phyloP scores from a whole-genome alignment of 1,140 invertebrate genomes.

The Listronotus oregonensis region DNA sequence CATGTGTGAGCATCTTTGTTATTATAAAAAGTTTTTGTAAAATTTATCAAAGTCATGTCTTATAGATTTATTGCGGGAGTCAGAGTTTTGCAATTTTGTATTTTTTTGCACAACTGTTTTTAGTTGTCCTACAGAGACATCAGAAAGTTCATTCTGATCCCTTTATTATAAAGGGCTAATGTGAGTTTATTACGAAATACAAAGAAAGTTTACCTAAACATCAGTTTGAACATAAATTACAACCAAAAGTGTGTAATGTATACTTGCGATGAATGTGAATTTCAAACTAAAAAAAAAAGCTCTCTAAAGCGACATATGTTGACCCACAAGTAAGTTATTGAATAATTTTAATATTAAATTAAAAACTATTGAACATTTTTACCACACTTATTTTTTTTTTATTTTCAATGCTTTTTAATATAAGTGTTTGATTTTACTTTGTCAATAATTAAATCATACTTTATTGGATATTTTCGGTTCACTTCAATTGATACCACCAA shows the following conservation, averaged over 20 bases:
- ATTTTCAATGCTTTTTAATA: not conserved
- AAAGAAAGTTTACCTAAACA: conserved; percentile 10
- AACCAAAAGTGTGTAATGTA: conserved; percentile 3
- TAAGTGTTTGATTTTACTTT: not conserved
- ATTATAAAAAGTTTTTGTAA: no score
- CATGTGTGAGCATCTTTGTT: no score
- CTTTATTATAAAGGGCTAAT: conserved; percentile 3
- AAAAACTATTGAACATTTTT: no score
- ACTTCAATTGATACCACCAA: no score
- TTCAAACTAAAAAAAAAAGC: conserved; percentile 8
- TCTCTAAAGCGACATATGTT: conserved; percentile 9
- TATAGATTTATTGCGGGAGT: no score
- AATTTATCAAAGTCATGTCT: no score
- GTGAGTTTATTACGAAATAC: conserved; percentile 14
- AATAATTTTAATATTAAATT: no score
- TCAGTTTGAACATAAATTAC: conserved; percentile 2
- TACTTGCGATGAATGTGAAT: conserved; percentile 19
- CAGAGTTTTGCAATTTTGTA: no score
- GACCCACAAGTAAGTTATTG: conserved; percentile 15
- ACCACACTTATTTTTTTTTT: no score
- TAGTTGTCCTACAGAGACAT: not conserved
- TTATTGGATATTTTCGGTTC: no score
- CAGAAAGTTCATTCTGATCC: conserved; percentile 4
- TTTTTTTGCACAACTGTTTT: no score
- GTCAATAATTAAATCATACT: not conserved